Percentiles rank a stretch among this genome's conserved stretches.
phyloP scores from a whole-genome alignment of 2,797 vertebrate species.

The Furcifer pardalis region DNA sequence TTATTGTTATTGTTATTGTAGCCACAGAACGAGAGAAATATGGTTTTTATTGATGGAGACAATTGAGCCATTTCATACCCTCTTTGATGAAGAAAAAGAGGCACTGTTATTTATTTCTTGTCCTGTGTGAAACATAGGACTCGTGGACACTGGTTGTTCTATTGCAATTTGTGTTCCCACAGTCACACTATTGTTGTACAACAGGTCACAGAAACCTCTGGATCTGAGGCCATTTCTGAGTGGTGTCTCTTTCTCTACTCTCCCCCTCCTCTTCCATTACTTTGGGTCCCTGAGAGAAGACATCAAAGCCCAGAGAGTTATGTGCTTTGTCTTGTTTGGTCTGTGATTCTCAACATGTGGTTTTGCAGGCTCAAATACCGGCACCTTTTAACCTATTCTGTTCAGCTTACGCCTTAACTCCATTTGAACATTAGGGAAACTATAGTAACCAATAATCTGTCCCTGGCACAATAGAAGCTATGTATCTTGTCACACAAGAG shows the following conservation, averaged over 20 bases:
- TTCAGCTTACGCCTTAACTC: constrained; percentile 96
- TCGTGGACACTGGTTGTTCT: background rate
- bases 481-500: constrained; percentile 99
- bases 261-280: constrained; percentile 64
- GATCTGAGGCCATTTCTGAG: constrained; percentile 69
- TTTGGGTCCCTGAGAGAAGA: constrained; percentile 84
- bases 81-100: rapidly evolving
- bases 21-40: too few relatives aligned
- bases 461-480: constrained; percentile 98
- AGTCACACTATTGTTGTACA: constrained; percentile 79
- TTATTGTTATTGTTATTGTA: too few relatives aligned
- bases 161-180: constrained; percentile 60
- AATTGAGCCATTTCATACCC: rapidly evolving
- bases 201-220: constrained; percentile 68
- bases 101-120: rapidly evolving
- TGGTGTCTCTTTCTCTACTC: background rate
- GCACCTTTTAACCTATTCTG: constrained; percentile 99
- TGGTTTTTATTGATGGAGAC: too few relatives aligned
- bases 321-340: constrained; percentile 91
- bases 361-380: constrained; percentile 94
- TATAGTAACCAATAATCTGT: constrained; percentile 99
- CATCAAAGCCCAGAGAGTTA: constrained; percentile 85
- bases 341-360: constrained; percentile 99
- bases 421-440: constrained; percentile 99
- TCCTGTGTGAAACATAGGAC: rapidly evolving